Base-by-base conservation (phyloP, 53 echinoderm and acorn worm species). In the Antedon mediterranea region DNA sequence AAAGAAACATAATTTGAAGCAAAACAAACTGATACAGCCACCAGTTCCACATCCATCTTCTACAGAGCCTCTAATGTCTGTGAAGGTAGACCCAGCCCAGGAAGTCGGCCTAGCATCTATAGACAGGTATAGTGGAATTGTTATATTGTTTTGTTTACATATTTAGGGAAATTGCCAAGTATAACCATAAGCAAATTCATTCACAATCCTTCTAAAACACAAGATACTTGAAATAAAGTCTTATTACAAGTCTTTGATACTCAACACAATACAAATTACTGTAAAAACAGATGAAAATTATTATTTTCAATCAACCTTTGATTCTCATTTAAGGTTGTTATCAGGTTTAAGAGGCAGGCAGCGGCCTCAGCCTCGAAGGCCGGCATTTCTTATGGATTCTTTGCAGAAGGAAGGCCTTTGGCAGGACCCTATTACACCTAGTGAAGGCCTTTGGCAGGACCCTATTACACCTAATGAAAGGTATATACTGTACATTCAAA, bases 351-450 rank as follows among this genome's bases (percentile, higher is more conserved):
- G 15, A 57, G 23, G 57, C 57, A 57, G 23, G 18, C 57, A 57
- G 20, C 79, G 91, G 34, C 91, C 91, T 28, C 82, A 86, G 33
- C 95, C 95, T 23, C 85, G 91, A 76, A 72, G 86, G 27, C 95
- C 95, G 29, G 85, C 89, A 33, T 91, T 91, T 78, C 82, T 94
- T 18, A 80, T 87, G 71, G 87, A 87, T 26, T 91, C 91, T 8
- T 74, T 94, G 3, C 87, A 91, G 84, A 87, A 75, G 44, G 95
- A 87, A 34, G 95, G 95, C 13, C 76, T 94, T 9, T 91, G 91
- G 89, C 43, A 32, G 28, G 26, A 30, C 3, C 3, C 79, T 77
- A 73, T 70, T 32, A 27, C 34, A 30, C 31, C n/a, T n/a, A n/a
- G n/a, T n/a, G 95, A 87, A 34, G 95, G 95, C 13, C 76, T 94